Percentiles rank a stretch among this genome's conserved stretches.
These are phyloP conservation scores for Tupaia tana DNA, from an alignment of 2,113 vertebrate genomes.

Conservation along the genomic window DNA sequence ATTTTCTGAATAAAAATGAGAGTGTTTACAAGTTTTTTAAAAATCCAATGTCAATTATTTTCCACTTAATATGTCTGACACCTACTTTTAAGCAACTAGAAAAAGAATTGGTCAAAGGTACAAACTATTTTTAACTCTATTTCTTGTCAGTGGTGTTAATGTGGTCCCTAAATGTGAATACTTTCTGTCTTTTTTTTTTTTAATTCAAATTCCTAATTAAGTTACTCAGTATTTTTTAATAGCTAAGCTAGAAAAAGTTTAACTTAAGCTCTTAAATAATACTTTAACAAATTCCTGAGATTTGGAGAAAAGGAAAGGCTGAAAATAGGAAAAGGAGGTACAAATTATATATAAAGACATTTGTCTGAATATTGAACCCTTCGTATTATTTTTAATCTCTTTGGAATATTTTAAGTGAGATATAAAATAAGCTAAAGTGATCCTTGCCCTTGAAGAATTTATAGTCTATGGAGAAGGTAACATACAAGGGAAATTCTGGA, in stretches of 20 bases:
- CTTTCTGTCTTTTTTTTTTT: not conserved
- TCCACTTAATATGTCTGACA: slow-evolving; percentile 10
- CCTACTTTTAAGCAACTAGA: slow-evolving; percentile 5
- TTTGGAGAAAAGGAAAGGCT: not conserved
- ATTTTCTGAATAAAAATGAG: slow-evolving; percentile 78
- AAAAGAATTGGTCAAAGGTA: slow-evolving; percentile 7
- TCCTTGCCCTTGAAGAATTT: not conserved
- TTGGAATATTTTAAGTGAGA: not conserved
- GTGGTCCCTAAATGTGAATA: not conserved
- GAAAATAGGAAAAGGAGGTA: not conserved
- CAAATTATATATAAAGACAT: not conserved
- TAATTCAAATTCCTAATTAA: not conserved
- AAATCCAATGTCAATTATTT: slow-evolving; percentile 55
- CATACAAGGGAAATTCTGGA: not conserved
- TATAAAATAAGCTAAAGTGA: not conserved
- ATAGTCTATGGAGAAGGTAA: not conserved
- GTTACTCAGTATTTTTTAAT: not conserved
- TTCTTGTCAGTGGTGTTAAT: not conserved
- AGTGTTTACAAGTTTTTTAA: slow-evolving; percentile 49
- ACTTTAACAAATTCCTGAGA: not conserved
- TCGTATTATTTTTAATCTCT: not conserved
- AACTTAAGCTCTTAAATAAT: not conserved
- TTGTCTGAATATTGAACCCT: not conserved
- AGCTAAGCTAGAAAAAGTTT: not conserved
- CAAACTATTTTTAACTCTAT: not conserved